phyloP scores from a whole-genome alignment of 2,888 invertebrate genomes.

The Tricholauxania praeusta region DNA sequence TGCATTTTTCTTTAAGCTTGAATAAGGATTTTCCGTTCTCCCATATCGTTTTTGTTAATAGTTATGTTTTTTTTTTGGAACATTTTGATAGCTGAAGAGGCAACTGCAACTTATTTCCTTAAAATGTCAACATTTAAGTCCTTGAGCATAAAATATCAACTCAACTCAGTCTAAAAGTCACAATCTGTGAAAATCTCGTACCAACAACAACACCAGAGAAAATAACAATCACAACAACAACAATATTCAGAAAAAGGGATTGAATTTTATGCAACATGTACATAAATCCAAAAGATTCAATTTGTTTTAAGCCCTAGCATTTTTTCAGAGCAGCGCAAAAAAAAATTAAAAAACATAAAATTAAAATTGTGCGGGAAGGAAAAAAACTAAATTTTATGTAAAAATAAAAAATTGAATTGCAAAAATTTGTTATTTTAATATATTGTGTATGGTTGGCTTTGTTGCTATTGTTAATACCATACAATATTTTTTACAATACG shows the following conservation, averaged over 20 bases:
- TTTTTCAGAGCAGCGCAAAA: constrained; percentile 6
- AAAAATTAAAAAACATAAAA: background rate
- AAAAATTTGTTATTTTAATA: too few species aligned
- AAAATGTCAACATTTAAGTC: too few species aligned
- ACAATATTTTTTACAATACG: background rate
- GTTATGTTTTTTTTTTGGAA: too few species aligned
- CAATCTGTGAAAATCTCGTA: constrained; percentile 35
- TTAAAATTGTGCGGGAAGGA: background rate
- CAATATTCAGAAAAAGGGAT: constrained; percentile 1
- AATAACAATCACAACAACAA: constrained; percentile 41
- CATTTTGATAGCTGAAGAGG: too few species aligned
- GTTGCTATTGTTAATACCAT: too few species aligned
- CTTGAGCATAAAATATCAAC: too few species aligned
- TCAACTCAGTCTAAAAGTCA: constrained; percentile 16
- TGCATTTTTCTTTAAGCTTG: too few species aligned
- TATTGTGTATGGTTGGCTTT: too few species aligned
- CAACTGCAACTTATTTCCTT: too few species aligned
- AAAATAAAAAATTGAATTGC: background rate
- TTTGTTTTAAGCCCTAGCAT: constrained; percentile 24
- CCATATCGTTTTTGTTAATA: too few species aligned
- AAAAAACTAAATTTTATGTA: background rate
- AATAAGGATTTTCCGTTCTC: too few species aligned
- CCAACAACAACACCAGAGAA: constrained; percentile 16
- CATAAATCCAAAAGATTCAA: constrained; percentile 23
- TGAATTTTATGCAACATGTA: constrained; percentile 2